Conservation (phyloP, 2,888 invertebrate genomes). For the Tridacna crocea region DNA sequence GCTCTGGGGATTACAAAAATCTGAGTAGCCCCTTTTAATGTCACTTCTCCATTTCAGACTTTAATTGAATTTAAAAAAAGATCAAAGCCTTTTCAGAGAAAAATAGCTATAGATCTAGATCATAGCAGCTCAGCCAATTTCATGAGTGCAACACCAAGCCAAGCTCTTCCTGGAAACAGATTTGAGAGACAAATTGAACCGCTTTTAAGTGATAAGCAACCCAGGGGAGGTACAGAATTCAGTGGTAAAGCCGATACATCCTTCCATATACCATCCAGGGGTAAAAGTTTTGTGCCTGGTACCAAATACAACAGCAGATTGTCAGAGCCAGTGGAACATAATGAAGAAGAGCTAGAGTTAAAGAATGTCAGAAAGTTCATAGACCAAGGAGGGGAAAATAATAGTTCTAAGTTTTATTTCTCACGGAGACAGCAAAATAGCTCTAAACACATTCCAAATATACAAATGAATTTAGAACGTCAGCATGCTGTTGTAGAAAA, state of each 20-base stretch:
- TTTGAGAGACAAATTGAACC: not conserved
- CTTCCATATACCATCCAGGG: not conserved
- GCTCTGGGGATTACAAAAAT: too few relatives aligned
- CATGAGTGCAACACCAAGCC: not conserved
- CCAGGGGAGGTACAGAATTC: too few relatives aligned
- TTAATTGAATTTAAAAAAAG: conserved; percentile 52
- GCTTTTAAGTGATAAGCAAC: too few relatives aligned
- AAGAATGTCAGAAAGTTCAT: conserved; percentile 3
- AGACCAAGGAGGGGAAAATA: conserved; percentile 8
- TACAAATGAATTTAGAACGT: conserved; percentile 2
- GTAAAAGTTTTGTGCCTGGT: not conserved
- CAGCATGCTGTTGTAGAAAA: conserved; percentile 13
- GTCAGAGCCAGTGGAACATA: not conserved
- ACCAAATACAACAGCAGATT: too few relatives aligned
- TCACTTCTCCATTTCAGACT: not conserved
- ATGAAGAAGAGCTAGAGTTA: not conserved
- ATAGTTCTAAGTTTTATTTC: not conserved
- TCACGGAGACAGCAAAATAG: conserved; percentile 14
- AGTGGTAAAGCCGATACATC: not conserved
- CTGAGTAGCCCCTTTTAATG: too few relatives aligned
- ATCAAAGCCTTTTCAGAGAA: conserved; percentile 63
- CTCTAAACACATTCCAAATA: not conserved
- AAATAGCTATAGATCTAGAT: conserved; percentile 56
- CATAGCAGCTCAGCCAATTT: not conserved
- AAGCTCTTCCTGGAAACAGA: not conserved